A percentile compares a stretch with the other conserved stretches of the same genome.
Evolutionary conservation across 2,113 vertebrate genomes (phyloP).

Genomic region (Stigmatopora argus): DNA sequence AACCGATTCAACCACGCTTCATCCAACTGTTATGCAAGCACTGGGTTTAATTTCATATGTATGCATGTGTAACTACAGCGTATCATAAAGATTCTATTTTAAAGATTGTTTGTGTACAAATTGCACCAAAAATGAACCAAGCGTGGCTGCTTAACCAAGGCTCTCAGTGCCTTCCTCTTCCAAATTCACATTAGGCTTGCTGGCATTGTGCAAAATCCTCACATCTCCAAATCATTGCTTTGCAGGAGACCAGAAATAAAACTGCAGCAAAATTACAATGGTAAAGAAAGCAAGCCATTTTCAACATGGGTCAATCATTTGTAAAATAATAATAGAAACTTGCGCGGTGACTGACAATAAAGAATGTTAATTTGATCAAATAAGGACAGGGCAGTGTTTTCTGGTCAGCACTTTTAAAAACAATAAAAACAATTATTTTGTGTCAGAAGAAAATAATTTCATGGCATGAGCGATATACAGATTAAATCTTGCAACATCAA

Average conservation of each 20-base stretch:
- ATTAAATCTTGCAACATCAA: background rate
- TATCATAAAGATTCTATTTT: background rate
- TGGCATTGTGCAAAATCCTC: background rate
- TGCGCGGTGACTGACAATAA: too few species aligned
- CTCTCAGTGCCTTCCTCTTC: background rate
- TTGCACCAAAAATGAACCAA: background rate
- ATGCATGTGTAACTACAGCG: too few species aligned
- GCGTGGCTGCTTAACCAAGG: background rate
- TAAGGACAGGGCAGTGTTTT: too few species aligned
- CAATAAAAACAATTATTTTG: too few species aligned
- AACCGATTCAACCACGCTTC: background rate
- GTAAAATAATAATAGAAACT: too few species aligned
- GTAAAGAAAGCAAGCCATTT: background rate
- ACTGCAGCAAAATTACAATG: background rate
- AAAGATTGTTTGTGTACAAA: background rate
- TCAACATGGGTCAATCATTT: background rate
- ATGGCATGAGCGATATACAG: background rate
- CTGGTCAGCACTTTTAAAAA: too few species aligned
- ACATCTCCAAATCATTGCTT: background rate
- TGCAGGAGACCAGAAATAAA: background rate
- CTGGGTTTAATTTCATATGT: background rate
- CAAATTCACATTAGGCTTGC: background rate
- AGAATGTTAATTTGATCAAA: too few species aligned
- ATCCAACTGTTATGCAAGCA: background rate
- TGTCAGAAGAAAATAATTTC: background rate